Evolutionary conservation across 30 jellyfish, hydroid and myxozoan species (phyloP).

Genomic region (Hydractinia symbiolongicarpus): DNA sequence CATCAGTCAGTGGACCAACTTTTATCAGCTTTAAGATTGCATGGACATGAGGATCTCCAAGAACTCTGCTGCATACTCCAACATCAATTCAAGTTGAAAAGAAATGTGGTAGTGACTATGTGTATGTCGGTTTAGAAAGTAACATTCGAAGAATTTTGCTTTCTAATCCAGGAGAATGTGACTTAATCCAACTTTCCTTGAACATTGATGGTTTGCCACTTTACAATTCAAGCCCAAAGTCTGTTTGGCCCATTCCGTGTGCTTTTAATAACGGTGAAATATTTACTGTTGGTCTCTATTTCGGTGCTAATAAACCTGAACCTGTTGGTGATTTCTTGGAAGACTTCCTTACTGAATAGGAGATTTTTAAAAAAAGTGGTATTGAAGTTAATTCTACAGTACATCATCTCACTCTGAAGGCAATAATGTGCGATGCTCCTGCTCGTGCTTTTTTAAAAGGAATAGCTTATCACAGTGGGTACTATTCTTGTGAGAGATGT

Average conservation of each 20-base stretch:
- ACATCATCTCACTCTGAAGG: not conserved
- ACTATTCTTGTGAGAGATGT: conserved; percentile 47
- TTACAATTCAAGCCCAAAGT: conserved; percentile 22
- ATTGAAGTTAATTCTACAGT: not conserved
- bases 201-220: conserved; percentile 47
- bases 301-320: conserved; percentile 42
- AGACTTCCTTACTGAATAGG: conserved; percentile 36
- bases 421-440: conserved; percentile 55
- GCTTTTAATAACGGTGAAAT: conserved; percentile 27
- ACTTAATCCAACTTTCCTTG: conserved; percentile 12
- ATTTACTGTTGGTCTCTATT: conserved; percentile 40
- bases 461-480: conserved; percentile 40
- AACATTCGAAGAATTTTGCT: conserved; percentile 7
- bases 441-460: conserved; percentile 44
- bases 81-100: not conserved
- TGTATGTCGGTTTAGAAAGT: conserved; percentile 27
- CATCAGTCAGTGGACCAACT: conserved; percentile 24
- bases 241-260: conserved; percentile 34
- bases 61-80: conserved; percentile 39
- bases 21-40: conserved; percentile 18
- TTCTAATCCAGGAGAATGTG: conserved; percentile 2
- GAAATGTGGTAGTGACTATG: conserved; percentile 44
- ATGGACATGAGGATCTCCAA: conserved; percentile 34
- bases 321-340: conserved; percentile 31
- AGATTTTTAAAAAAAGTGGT: conserved; percentile 20